Evolutionary conservation across 1,140 invertebrate genomes (phyloP), one percentile per base, ranked within the genome.

Genomic region (Lordiphosa stackelbergi): DNA sequence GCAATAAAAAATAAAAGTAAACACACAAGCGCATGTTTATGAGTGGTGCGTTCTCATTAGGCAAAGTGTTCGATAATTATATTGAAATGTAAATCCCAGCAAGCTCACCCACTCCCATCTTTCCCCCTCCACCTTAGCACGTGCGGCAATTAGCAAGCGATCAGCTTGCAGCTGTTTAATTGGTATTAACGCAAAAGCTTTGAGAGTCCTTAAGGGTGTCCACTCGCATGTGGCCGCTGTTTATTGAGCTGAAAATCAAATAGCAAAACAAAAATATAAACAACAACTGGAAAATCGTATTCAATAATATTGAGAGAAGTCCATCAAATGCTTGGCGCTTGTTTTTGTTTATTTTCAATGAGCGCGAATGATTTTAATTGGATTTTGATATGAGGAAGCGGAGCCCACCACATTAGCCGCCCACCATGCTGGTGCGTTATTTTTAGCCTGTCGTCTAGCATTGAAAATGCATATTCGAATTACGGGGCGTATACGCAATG

Each of bases 341-440:
- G 42, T 57, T 74, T 56, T 81, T 68, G 77, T 71, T 71, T 79
- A 63, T 59, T 53, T 60, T 74, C 41, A 43, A 59, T 54, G 70
- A 35, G 66, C 57, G 70, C 65, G 61, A 74, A 74, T 63, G 66
- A 74, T 81, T 81, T 81, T 79, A 81, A 79, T 79, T 79, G 66
- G 75, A 79, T 81, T 79, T 75, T 81, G 75, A 79, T 75, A 63
- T 75, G 75, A 31, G 28, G 28, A 8, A 31, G 24, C 24, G 24
- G 5, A 28, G 28, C 28, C 28, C 28, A 31, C 7, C 36, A 31
- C 43, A 51, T 37, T 22, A 36, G 13, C 62, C 63, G 46, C 66
- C 62, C 51, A 22, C 63, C 56, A 51, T 37, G 31, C 31, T 52
- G 41, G 47, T 46, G 13, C 41, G 37, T 59, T 79, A 79, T 75